These are phyloP conservation scores for Excalfactoria chinensis DNA, from an alignment of 2,113 vertebrate species.

Conservation along the genomic window DNA sequence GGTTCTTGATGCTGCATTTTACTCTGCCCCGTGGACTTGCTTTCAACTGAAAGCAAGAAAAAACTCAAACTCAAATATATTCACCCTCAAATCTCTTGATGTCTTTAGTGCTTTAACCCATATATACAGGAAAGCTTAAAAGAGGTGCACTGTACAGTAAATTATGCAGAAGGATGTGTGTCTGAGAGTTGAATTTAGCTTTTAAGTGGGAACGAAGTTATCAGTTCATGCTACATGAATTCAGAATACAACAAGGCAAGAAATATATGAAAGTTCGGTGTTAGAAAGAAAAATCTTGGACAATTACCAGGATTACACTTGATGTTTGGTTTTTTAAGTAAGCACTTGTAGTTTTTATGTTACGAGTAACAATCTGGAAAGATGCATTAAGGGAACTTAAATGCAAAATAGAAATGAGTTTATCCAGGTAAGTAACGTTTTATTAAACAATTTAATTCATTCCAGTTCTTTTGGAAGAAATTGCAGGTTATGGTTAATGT, in stretches of 20 bases:
- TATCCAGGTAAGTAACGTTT: conserved; percentile 82
- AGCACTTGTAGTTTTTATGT: conserved; percentile 70
- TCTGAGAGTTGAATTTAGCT: conserved; percentile 15
- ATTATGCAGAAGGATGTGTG: neutral
- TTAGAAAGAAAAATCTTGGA: conserved; percentile 43
- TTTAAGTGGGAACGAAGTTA: conserved; percentile 34
- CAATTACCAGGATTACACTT: conserved; percentile 63
- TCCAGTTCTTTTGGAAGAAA: conserved; percentile 83
- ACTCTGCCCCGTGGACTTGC: neutral
- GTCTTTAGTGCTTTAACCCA: neutral
- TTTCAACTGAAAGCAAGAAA: conserved; percentile 8
- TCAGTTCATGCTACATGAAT: neutral
- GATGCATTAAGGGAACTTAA: conserved; percentile 70
- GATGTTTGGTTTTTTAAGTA: conserved; percentile 74
- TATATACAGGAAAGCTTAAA: neutral
- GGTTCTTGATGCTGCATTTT: neutral
- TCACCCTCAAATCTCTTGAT: neutral
- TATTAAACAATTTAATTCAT: conserved; percentile 86
- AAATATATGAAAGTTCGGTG: neutral
- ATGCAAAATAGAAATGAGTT: conserved; percentile 80
- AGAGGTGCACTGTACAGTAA: neutral
- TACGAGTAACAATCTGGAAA: conserved; percentile 72
- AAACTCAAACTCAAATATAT: fast-evolving
- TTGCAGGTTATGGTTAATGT: conserved; percentile 83
- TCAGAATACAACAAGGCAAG: conserved; percentile 41